Percentiles rank a stretch among this genome's conserved stretches.
These are phyloP conservation scores for Rutpela maculata DNA, from an alignment of 2,888 invertebrate species.

Conservation along the genomic window DNA sequence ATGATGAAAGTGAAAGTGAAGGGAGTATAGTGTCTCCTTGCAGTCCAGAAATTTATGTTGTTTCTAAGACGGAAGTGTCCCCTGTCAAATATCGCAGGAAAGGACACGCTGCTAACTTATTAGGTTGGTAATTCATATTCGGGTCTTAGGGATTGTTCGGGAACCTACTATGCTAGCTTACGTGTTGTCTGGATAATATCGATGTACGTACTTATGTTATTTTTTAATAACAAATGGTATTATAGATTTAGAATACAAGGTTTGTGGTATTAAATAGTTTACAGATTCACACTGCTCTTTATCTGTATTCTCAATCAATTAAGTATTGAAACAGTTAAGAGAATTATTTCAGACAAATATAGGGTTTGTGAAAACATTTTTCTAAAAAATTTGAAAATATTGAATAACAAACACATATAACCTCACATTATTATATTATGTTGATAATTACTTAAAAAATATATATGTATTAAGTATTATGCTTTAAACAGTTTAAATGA, in stretches of 20 bases:
- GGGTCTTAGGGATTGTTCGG: conserved; percentile 41
- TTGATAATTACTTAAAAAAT: no score
- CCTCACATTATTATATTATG: no score
- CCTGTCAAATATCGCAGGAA: conserved; percentile 68
- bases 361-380: neutral
- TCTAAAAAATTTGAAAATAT: neutral
- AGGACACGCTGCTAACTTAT: conserved; percentile 71
- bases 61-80: conserved; percentile 50
- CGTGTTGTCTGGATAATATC: conserved; percentile 42
- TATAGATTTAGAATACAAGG: conserved; percentile 38
- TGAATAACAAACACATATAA: no score
- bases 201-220: conserved; percentile 59
- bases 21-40: conserved; percentile 74
- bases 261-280: conserved; percentile 39
- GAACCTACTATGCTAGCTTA: conserved; percentile 43
- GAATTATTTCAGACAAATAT: conserved; percentile 7
- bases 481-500: no score
- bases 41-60: conserved; percentile 70
- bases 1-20: conserved; percentile 75
- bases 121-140: conserved; percentile 69
- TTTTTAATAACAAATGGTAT: conserved; percentile 34
- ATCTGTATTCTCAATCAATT: neutral
- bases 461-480: no score
- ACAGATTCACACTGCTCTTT: neutral
- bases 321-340: neutral